Evolutionary conservation across 2,797 vertebrate genomes (phyloP).

Genomic region (Octomys mimax): DNA sequence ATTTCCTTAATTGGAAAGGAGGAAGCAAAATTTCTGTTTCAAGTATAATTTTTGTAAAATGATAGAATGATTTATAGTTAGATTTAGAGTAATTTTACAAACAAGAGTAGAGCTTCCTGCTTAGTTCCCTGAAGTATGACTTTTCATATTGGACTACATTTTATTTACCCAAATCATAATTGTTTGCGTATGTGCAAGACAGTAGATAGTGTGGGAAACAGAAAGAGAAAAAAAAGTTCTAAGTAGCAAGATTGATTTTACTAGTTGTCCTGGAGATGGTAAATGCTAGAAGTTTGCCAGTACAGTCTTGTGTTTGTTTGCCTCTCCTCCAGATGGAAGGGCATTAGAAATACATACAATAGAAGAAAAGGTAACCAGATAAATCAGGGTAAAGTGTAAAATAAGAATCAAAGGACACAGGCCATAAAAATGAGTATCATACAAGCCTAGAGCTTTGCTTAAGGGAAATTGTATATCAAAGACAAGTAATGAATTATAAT

Average conservation of each 20-base stretch:
- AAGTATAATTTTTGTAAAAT: conserved; percentile 59
- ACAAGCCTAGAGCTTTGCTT: neutral
- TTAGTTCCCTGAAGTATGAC: neutral
- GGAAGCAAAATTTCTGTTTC: conserved; percentile 31
- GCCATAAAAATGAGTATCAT: neutral
- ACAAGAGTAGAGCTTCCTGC: conserved; percentile 47
- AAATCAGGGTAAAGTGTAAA: neutral
- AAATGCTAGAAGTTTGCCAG: neutral
- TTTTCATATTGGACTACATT: conserved; percentile 16
- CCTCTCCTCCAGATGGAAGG: neutral
- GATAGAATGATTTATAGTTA: conserved; percentile 50
- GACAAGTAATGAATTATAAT: neutral
- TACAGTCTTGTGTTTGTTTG: conserved; percentile 34
- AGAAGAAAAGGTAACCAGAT: neutral
- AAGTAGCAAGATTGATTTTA: conserved; percentile 33
- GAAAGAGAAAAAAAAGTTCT: neutral
- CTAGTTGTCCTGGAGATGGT: neutral
- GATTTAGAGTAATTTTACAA: conserved; percentile 49
- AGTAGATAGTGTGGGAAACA: neutral
- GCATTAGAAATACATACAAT: neutral
- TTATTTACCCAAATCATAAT: conserved; percentile 1
- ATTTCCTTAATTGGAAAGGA: conserved; percentile 32
- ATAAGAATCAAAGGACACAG: neutral
- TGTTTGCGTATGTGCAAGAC: neutral
- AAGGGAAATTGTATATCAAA: neutral